phyloP scores from a whole-genome alignment of 2,888 invertebrate species.

The Pedicia rivosa region DNA sequence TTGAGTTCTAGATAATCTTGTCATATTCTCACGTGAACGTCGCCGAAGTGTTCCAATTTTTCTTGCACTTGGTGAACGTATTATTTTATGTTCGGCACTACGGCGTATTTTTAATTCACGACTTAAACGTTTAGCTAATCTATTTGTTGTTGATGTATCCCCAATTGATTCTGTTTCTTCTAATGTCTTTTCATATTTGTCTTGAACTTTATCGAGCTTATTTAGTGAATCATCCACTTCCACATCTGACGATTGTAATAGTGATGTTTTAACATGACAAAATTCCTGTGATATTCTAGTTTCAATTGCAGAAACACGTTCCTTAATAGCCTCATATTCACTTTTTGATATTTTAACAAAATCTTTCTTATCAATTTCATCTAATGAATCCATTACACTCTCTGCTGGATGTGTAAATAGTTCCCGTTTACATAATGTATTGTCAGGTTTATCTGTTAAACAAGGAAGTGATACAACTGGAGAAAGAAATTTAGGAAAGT shows the following conservation, averaged over 20 bases:
- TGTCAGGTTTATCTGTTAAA: slow-evolving; percentile 26
- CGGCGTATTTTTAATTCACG: slow-evolving; percentile 58
- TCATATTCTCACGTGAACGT: slow-evolving; percentile 44
- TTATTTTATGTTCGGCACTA: slow-evolving; percentile 49
- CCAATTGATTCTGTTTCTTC: slow-evolving; percentile 39
- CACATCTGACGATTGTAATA: slow-evolving; percentile 3
- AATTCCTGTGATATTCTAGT: slow-evolving; percentile 53
- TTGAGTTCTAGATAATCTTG: slow-evolving; percentile 38
- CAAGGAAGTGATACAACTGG: slow-evolving; percentile 32
- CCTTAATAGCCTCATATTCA: slow-evolving; percentile 65
- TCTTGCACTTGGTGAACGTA: slow-evolving; percentile 64
- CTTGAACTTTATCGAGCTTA: slow-evolving; percentile 48
- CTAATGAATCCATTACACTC: no score
- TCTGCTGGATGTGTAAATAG: slow-evolving; percentile 22
- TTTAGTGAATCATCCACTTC: slow-evolving; percentile 12
- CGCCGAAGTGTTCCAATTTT: slow-evolving; percentile 63
- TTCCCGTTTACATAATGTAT: slow-evolving; percentile 22
- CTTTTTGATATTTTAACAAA: slow-evolving; percentile 56
- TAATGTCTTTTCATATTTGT: slow-evolving; percentile 55
- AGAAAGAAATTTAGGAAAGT: slow-evolving; percentile 23
- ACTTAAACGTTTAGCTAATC: slow-evolving; percentile 51
- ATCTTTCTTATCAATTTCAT: slow-evolving; percentile 32
- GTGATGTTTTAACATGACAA: slow-evolving; percentile 20
- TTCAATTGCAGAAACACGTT: slow-evolving; percentile 56
- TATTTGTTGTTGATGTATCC: slow-evolving; percentile 35